A percentile compares a stretch with the other conserved stretches of the same genome.
phyloP scores from a whole-genome alignment of 2,797 vertebrate genomes.

The Coreius guichenoti region DNA sequence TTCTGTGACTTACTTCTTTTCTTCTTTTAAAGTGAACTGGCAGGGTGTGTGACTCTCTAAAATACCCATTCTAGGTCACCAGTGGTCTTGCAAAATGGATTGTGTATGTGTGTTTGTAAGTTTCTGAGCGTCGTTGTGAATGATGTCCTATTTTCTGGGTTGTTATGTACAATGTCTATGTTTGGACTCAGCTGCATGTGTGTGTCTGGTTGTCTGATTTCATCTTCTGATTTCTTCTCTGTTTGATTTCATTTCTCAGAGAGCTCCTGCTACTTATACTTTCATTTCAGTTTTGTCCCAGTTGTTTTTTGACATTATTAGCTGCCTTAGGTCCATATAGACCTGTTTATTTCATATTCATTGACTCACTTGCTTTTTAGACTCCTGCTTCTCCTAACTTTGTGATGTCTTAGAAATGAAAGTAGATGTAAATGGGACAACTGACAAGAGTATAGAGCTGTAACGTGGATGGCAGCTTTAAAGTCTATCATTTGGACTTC shows the following conservation, averaged over 20 bases:
- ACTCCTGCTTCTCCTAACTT: background rate
- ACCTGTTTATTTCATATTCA: background rate
- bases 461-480: background rate
- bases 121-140: background rate
- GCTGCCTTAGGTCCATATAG: background rate
- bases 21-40: background rate
- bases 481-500: background rate
- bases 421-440: background rate
- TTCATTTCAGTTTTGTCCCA: background rate
- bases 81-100: background rate
- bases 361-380: background rate
- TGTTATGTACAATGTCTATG: slow-evolving; percentile 2
- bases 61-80: background rate
- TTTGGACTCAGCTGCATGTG: background rate
- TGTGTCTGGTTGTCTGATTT: slow-evolving; percentile 29
- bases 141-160: background rate
- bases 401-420: background rate
- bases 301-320: background rate
- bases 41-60: background rate
- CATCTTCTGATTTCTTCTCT: background rate
- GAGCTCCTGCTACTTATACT: background rate
- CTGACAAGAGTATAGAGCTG: background rate
- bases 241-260: background rate
- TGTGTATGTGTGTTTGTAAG: background rate
- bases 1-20: background rate